Conservation (phyloP, 2,797 vertebrate genomes). For the Brachymystax lenok region DNA sequence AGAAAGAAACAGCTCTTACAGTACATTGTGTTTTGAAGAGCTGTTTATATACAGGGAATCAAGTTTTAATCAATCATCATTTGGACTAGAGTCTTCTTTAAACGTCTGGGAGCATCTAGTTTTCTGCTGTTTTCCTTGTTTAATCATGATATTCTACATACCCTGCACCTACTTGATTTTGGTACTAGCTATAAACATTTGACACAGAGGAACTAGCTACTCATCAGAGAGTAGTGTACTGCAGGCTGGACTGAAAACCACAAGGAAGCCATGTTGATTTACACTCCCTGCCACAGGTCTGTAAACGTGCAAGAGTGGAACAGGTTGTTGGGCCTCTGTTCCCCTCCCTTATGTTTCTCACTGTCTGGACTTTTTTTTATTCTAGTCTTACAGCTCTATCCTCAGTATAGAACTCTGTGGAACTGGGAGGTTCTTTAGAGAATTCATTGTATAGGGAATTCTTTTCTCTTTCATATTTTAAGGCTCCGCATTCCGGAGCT, state of each 20-base stretch:
- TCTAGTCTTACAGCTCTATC: constrained; percentile 41
- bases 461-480: constrained; percentile 50
- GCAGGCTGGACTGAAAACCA: constrained; percentile 24
- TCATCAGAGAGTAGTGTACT: constrained; percentile 36
- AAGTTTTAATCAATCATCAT: not conserved
- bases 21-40: not conserved
- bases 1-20: not conserved
- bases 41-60: not conserved
- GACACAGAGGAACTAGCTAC: not conserved
- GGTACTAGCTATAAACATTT: not conserved
- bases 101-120: not conserved
- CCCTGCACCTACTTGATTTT: not conserved
- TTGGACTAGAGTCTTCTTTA: not conserved
- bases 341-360: not conserved
- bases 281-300: constrained; percentile 43
- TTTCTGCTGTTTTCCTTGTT: not conserved
- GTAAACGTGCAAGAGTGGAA: constrained; percentile 42
- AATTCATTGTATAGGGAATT: constrained; percentile 50
- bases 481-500: constrained; percentile 40
- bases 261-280: constrained; percentile 49
- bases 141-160: not conserved
- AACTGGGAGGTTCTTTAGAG: constrained; percentile 30
- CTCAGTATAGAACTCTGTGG: constrained; percentile 21
- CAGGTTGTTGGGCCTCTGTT: constrained; percentile 48
- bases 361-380: constrained; percentile 49